These are phyloP conservation scores for Branchellion lobata DNA, from an alignment of 2,888 invertebrate genomes.

Conservation along the genomic window DNA sequence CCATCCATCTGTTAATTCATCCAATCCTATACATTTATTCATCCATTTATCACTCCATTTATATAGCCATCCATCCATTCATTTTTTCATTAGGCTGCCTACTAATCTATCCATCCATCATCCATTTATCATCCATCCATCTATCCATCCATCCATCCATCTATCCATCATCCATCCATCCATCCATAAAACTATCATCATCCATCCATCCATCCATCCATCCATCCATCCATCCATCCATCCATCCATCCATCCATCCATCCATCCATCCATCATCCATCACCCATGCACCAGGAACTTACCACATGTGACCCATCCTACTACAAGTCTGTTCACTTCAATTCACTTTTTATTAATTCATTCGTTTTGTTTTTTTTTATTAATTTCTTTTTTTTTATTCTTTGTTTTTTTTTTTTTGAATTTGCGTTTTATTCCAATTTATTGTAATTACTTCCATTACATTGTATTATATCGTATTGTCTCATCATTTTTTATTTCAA, in stretches of 20 bases:
- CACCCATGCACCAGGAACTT: slow-evolving; percentile 47
- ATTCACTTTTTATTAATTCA: too few relatives aligned
- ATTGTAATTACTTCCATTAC: too few relatives aligned
- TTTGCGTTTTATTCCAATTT: too few relatives aligned
- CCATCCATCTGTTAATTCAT: background rate
- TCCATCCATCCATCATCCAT: background rate
- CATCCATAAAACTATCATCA: background rate
- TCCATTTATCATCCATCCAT: slow-evolving; percentile 51
- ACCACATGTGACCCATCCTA: slow-evolving; percentile 75
- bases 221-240: background rate
- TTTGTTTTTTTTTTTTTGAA: too few relatives aligned
- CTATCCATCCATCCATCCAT: background rate
- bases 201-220: background rate
- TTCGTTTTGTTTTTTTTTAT: too few relatives aligned
- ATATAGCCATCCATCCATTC: background rate
- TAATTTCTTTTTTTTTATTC: too few relatives aligned
- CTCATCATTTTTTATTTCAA: too few relatives aligned
- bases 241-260: background rate
- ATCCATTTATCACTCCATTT: background rate
- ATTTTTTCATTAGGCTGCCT: background rate
- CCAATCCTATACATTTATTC: too few relatives aligned
- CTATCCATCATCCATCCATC: background rate
- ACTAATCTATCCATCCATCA: background rate
- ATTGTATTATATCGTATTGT: too few relatives aligned
- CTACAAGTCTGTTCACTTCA: too few relatives aligned